These are phyloP conservation scores for Encarsia formosa DNA, from an alignment of 2,888 invertebrate genomes.

Conservation along the genomic window DNA sequence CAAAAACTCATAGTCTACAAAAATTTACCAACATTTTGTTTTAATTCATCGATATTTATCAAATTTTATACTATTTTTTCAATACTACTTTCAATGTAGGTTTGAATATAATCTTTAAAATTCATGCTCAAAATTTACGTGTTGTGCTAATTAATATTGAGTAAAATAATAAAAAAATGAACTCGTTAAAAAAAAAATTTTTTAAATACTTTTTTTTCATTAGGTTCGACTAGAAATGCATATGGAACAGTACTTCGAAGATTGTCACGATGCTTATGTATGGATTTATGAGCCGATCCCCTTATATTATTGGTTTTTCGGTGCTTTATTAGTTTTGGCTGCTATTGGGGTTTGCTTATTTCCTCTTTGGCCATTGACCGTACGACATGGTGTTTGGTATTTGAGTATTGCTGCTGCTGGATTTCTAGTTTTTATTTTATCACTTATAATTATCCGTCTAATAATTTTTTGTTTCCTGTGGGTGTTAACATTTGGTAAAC, in stretches of 20 bases:
- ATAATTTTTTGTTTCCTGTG: conserved; percentile 91
- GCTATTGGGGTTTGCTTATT: conserved; percentile 95
- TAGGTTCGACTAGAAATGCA: conserved; percentile 92
- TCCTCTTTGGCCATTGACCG: conserved; percentile 96
- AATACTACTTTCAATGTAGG: no score
- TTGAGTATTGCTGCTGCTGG: conserved; percentile 91
- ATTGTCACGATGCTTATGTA: conserved; percentile 92
- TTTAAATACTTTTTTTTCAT: conserved; percentile 25
- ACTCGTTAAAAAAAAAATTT: no score
- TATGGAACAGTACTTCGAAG: conserved; percentile 88
- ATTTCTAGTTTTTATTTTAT: conserved; percentile 90
- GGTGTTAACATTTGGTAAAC: conserved; percentile 79
- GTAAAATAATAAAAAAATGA: no score
- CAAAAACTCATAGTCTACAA: no score
- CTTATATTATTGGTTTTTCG: conserved; percentile 89
- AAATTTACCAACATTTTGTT: no score
- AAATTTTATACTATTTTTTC: no score
- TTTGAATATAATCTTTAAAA: no score
- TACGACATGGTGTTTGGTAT: conserved; percentile 93
- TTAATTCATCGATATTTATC: no score
- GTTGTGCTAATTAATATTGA: no score
- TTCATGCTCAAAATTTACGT: no score
- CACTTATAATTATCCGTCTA: conserved; percentile 81
- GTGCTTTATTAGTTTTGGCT: conserved; percentile 83
- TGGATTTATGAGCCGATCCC: conserved; percentile 98